Conservation (phyloP, 1,140 invertebrate species). For the Rhagoletis pomonella region DNA sequence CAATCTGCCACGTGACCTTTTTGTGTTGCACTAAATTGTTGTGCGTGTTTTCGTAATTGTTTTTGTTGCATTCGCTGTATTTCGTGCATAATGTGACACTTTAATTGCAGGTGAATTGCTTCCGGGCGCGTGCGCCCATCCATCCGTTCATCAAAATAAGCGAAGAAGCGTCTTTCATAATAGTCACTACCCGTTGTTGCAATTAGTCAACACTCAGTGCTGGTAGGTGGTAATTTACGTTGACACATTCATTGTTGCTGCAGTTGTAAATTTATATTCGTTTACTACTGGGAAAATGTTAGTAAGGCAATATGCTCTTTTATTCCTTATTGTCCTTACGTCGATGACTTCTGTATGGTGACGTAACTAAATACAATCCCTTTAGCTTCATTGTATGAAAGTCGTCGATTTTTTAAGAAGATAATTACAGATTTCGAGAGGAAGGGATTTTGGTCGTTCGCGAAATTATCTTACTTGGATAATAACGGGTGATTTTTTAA, state of each 20-base stretch:
- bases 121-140: slow-evolving; percentile 63
- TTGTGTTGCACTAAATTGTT: slow-evolving; percentile 44
- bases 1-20: slow-evolving; percentile 46
- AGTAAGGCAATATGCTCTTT: slow-evolving; percentile 24
- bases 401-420: background rate
- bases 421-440: background rate
- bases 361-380: background rate
- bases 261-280: background rate
- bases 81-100: slow-evolving; percentile 62
- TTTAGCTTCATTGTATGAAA: background rate
- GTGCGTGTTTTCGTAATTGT: slow-evolving; percentile 47
- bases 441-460: too few species aligned
- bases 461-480: too few species aligned
- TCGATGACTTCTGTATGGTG: slow-evolving; percentile 23
- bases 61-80: slow-evolving; percentile 21
- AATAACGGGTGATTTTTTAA: too few species aligned
- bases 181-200: background rate
- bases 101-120: slow-evolving; percentile 72
- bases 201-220: slow-evolving; percentile 38
- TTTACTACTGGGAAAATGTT: background rate
- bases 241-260: background rate
- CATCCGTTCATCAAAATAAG: slow-evolving; percentile 43
- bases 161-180: background rate
- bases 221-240: slow-evolving; percentile 13
- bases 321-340: slow-evolving; percentile 23